A percentile compares a stretch with the other conserved stretches of the same genome.
Evolutionary conservation across 2,113 vertebrate species (phyloP).

Genomic region (Tapirus terrestris): DNA sequence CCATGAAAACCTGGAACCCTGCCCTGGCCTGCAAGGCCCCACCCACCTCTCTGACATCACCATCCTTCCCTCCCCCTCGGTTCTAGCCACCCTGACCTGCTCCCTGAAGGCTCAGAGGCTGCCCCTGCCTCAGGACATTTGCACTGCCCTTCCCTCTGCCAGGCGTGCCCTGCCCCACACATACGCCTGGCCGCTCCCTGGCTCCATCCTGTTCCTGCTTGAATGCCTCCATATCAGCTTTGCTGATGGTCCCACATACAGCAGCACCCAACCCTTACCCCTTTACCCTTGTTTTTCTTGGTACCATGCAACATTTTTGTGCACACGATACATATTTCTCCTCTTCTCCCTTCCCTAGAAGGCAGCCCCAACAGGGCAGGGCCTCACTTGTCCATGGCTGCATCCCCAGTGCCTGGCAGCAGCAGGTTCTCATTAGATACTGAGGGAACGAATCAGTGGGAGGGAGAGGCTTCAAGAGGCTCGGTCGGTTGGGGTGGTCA

Average conservation of each 20-base stretch:
- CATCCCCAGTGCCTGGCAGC: rapidly evolving
- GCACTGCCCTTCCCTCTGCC: rapidly evolving
- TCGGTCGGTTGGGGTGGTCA: background rate
- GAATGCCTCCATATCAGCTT: no score
- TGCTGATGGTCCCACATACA: background rate
- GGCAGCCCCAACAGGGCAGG: rapidly evolving
- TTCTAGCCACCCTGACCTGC: background rate
- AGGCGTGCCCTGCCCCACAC: rapidly evolving
- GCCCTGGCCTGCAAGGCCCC: background rate
- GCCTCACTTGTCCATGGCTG: background rate
- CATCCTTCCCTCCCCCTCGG: rapidly evolving
- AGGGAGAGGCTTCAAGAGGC: background rate
- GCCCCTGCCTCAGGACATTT: background rate
- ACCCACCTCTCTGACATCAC: rapidly evolving
- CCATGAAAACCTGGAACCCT: rapidly evolving
- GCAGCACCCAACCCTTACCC: background rate
- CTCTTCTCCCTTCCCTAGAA: background rate
- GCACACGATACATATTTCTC: rapidly evolving
- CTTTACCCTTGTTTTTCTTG: rapidly evolving
- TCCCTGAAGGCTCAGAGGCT: background rate
- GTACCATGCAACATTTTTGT: no score
- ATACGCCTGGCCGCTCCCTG: background rate
- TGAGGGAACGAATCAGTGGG: rapidly evolving
- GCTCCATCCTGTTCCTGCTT: rapidly evolving
- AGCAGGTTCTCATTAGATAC: background rate